Base-by-base conservation (phyloP, 2,113 vertebrate species). In the Cebus imitator region DNA sequence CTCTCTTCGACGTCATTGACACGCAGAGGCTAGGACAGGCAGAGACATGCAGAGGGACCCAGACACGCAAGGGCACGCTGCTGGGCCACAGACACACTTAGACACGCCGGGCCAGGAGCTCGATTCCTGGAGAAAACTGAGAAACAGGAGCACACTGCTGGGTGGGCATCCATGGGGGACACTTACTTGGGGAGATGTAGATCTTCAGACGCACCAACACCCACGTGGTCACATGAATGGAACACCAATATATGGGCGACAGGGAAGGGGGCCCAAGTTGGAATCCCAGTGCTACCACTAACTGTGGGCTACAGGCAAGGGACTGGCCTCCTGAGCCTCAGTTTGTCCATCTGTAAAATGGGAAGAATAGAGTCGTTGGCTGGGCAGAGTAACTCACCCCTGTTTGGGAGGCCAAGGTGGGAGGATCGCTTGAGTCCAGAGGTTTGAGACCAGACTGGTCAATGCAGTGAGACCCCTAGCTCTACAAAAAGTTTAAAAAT, bases 11-110 rank as follows among this genome's bases (percentile, higher is more conserved):
- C 37, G 48, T 85, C 64, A 70, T 45, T 40, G 5, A 82, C 48
- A 43, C 61, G 21, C 68, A 30, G 72, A 89, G 85, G 75, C 93
- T 17, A 40, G 91, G 96, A 91, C 97, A 95, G 83, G 96, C 95
- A 93, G 93, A 95, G 96, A 76, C 98, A 90, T 0, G 97, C 95
- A 92, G 79, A 12, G 80, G 88, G 48, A 52, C 48, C 30, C 91
- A 92, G 94, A 73, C 97, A 86, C 0, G 97, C 96, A 90, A 75
- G 20, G 87, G 87, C 94, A 82, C 0, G 79, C 91, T 37, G 43
- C 83, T 18, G 14, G 86, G 94, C 87, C 87, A 81, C 13, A 30
- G 90, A 58, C 83, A 50, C 66, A 68, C 78, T 88, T 79, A 35
- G 90, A 87, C 92, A 89, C 86, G 92, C 64, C 0, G 5, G 91